Conservation (phyloP, 2,797 vertebrate genomes). For the Sciaenops ocellatus region DNA sequence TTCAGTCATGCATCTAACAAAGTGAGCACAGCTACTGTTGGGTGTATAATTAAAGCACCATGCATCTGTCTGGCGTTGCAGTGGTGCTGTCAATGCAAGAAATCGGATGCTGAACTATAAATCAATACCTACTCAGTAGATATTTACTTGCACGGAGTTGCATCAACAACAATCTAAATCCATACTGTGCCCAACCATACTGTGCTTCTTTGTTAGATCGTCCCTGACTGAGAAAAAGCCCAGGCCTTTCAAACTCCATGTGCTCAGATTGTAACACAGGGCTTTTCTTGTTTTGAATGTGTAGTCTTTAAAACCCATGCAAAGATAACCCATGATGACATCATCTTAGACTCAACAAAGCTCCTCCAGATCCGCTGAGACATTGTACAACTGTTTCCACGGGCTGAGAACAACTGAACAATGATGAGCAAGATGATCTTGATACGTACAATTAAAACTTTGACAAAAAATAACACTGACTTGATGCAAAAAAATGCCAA, state of each 20-base stretch:
- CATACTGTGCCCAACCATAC: background rate
- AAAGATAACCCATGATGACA: slow-evolving; percentile 23
- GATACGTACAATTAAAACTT: background rate
- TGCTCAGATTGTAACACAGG: background rate
- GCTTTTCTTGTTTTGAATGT: slow-evolving; percentile 3
- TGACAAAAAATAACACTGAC: background rate
- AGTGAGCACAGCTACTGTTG: background rate
- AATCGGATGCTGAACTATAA: background rate
- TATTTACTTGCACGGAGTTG: background rate
- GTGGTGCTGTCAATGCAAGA: background rate
- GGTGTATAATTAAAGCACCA: background rate
- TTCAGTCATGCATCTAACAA: background rate
- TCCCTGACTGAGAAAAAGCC: background rate
- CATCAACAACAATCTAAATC: background rate
- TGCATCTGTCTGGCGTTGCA: background rate
- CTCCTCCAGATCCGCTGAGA: background rate
- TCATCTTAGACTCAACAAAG: slow-evolving; percentile 3
- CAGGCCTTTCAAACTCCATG: background rate
- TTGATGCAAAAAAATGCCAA: background rate
- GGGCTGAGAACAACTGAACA: background rate
- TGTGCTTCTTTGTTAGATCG: background rate
- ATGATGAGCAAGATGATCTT: slow-evolving; percentile 4
- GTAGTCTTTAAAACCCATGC: background rate
- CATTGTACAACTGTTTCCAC: slow-evolving; percentile 13
- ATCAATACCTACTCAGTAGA: background rate